phyloP scores from a whole-genome alignment of 2,797 vertebrate genomes.

The Liparis tanakae region DNA sequence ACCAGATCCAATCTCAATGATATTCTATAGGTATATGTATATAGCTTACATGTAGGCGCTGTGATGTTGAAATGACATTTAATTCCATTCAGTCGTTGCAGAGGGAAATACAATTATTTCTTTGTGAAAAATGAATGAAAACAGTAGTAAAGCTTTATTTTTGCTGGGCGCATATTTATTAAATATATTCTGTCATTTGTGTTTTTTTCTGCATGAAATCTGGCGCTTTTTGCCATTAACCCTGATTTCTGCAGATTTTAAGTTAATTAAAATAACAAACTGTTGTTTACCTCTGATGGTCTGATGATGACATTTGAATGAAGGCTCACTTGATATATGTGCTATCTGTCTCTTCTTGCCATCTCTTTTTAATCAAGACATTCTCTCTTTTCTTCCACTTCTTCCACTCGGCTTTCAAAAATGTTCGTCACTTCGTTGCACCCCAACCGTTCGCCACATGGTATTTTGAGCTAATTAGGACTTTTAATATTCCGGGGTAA shows the following conservation, averaged over 20 bases:
- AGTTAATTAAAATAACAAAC: constrained; percentile 34
- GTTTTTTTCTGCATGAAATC: constrained; percentile 8
- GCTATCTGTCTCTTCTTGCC: neutral
- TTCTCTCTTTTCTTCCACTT: neutral
- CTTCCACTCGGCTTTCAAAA: constrained; percentile 19
- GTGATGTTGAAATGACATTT: neutral
- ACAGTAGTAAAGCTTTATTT: neutral
- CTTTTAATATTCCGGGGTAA: constrained; percentile 29
- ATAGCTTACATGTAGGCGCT: neutral
- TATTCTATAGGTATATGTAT: neutral
- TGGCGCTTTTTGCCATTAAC: neutral
- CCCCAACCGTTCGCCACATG: constrained; percentile 33
- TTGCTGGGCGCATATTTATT: neutral
- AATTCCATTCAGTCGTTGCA: neutral
- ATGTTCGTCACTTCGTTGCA: constrained; percentile 28
- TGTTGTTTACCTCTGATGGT: constrained; percentile 42
- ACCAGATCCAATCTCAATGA: neutral
- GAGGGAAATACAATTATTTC: neutral
- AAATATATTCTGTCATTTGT: neutral
- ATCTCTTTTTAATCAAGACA: constrained; percentile 10
- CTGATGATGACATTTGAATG: constrained; percentile 41
- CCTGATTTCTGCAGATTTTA: neutral
- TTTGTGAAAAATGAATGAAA: neutral
- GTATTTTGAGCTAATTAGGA: constrained; percentile 28
- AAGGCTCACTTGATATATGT: constrained; percentile 58